Base-by-base conservation (phyloP, 2,113 vertebrate genomes). In the Oncorhynchus tshawytscha region DNA sequence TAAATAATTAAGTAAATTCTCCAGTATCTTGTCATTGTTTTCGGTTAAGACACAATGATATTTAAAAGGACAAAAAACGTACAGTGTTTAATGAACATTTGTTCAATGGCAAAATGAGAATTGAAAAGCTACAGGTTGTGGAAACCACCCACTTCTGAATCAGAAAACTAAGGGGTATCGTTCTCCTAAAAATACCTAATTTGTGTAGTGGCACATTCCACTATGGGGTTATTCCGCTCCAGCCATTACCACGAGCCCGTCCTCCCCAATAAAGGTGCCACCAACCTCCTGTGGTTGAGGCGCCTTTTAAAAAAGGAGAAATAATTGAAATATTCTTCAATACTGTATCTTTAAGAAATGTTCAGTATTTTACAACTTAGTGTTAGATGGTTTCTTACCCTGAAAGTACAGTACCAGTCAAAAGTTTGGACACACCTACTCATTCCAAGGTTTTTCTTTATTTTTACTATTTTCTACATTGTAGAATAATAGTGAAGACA, bases 11-110 rank as follows among this genome's bases (percentile, higher is more conserved):
- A 2, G 7, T 39, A 39, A 39, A 39, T 39, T 39, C 6, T 39
- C 34, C 31, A 31, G 31, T 31, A 31, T 31, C 34, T 39, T 39
- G 34, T 39, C 34, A 39, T 39, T 39, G 34, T 39, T 39, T 39
- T 39, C 34, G 7, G 34, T 39, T 39, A 8, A 39, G 31, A 31
- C 31, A n/a, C n/a, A n/a, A 31, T 39, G 34, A 39, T 82, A 70
- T 74, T 75, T 51, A 76, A 72, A 83, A 81, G 57, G 73, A 62
- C 70, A 59, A 29, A 60, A 70, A 57, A 25, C 39, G 27, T 31
- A 20, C 25, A 24, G 49, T 24, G 29, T 31, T 59, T 62, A 64
- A 57, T 75, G 62, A 72, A 72, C 49, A 67, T 74, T 76, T 71
- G 74, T 75, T 72, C 51, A 67, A 6, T 31, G 73, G 24, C 48